Percentiles rank a stretch among this genome's conserved stretches.
Evolutionary conservation across 2,888 invertebrate species (phyloP).

Genomic region (Zeuzera pyrina): DNA sequence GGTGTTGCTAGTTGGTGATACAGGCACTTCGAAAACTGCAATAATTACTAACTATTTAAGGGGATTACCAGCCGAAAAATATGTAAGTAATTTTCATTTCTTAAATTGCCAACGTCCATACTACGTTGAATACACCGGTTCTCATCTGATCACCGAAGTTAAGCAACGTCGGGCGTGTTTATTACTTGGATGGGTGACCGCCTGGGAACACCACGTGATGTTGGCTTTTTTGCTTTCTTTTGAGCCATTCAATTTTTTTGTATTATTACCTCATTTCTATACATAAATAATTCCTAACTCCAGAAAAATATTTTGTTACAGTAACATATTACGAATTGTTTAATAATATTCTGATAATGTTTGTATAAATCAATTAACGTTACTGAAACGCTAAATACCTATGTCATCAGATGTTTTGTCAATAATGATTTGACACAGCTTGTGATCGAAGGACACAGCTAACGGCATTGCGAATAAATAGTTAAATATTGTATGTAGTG

Average conservation of each 20-base stretch:
- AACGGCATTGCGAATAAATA: no score
- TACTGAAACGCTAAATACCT: no score
- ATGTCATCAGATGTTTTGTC: no score
- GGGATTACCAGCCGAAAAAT: slow-evolving; percentile 77
- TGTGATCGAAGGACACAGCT: no score
- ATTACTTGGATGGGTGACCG: slow-evolving; percentile 21
- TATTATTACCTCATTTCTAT: neutral
- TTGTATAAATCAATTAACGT: no score
- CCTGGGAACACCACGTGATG: slow-evolving; percentile 18
- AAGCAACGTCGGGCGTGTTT: slow-evolving; percentile 18
- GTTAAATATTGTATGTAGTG: no score
- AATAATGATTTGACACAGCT: no score
- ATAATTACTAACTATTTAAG: slow-evolving; percentile 87
- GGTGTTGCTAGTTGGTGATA: slow-evolving; percentile 89
- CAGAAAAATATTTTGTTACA: no score
- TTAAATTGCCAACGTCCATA: slow-evolving; percentile 13
- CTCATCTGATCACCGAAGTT: slow-evolving; percentile 22
- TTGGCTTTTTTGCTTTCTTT: slow-evolving; percentile 7
- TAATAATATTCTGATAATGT: no score
- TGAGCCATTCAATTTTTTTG: neutral
- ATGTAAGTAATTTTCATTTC: slow-evolving; percentile 76
- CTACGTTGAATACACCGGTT: slow-evolving; percentile 20
- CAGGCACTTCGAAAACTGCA: slow-evolving; percentile 94
- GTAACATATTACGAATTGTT: no score
- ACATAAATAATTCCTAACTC: neutral